A percentile compares a stretch with the other conserved stretches of the same genome.
These are phyloP conservation scores for Notolabrus celidotus DNA, from an alignment of 2,797 vertebrate genomes.

Conservation along the genomic window DNA sequence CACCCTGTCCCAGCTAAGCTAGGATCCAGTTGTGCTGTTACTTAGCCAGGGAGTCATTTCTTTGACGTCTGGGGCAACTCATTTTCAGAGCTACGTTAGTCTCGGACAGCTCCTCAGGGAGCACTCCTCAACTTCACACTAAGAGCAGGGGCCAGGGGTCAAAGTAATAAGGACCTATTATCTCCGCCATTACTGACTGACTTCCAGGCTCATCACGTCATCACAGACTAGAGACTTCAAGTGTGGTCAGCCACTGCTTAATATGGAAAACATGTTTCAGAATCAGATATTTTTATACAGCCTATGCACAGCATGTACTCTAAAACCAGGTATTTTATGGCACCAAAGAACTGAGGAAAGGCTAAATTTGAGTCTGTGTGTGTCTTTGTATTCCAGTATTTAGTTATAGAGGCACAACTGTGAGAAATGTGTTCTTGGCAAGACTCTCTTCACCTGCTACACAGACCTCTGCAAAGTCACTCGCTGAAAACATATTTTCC, in stretches of 20 bases:
- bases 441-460: slow-evolving; percentile 78
- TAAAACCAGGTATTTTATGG: slow-evolving; percentile 21
- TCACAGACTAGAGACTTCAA: slow-evolving; percentile 53
- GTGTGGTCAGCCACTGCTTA: slow-evolving; percentile 61
- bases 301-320: slow-evolving; percentile 9
- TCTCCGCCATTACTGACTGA: slow-evolving; percentile 72
- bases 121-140: slow-evolving; percentile 74
- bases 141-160: slow-evolving; percentile 72
- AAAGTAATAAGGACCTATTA: slow-evolving; percentile 82
- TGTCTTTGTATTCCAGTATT: slow-evolving; percentile 43
- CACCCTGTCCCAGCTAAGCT: slow-evolving; percentile 51
- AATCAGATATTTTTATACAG: slow-evolving; percentile 28
- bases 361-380: slow-evolving; percentile 29
- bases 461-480: slow-evolving; percentile 76
- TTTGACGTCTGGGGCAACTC: slow-evolving; percentile 81
- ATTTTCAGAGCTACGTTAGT: slow-evolving; percentile 56
- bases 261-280: slow-evolving; percentile 32
- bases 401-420: slow-evolving; percentile 61
- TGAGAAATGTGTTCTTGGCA: slow-evolving; percentile 73
- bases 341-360: slow-evolving; percentile 23
- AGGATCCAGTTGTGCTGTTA: slow-evolving; percentile 47
- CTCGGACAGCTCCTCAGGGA: slow-evolving; percentile 74
- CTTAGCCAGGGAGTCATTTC: slow-evolving; percentile 75
- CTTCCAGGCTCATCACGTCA: slow-evolving; percentile 73
- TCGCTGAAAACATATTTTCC: slow-evolving; percentile 70